phyloP scores from a whole-genome alignment of 2,113 vertebrate genomes.

The Oreotrochilus melanogaster region DNA sequence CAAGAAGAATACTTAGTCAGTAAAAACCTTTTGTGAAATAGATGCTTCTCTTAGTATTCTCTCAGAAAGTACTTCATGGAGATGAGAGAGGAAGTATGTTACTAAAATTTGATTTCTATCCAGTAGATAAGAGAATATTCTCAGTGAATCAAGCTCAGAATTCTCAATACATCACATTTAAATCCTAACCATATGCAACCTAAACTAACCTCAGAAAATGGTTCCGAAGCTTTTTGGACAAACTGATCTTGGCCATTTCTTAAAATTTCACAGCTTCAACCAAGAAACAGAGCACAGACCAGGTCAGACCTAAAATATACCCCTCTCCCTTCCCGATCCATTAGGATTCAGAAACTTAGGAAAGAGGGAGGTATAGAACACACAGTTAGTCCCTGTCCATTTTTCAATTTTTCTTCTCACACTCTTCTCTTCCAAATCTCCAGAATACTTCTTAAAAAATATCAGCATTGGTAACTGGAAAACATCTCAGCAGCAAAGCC shows the following conservation, averaged over 20 bases:
- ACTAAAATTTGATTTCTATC: background rate
- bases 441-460: background rate
- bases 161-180: background rate
- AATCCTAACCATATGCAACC: background rate
- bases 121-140: background rate
- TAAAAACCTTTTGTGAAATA: background rate
- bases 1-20: background rate
- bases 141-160: background rate
- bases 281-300: background rate
- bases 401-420: background rate
- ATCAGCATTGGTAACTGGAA: background rate
- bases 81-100: background rate
- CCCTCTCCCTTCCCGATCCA: background rate
- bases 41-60: background rate
- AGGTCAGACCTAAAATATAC: background rate
- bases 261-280: background rate
- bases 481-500: background rate
- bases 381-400: background rate
- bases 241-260: background rate
- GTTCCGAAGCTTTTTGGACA: background rate
- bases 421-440: background rate
- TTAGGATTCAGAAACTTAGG: background rate
- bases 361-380: background rate
- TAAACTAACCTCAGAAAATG: background rate
- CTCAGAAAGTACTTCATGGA: background rate